Base-by-base conservation (phyloP, 2,113 vertebrate species). In the Oreocharis arfaki region DNA sequence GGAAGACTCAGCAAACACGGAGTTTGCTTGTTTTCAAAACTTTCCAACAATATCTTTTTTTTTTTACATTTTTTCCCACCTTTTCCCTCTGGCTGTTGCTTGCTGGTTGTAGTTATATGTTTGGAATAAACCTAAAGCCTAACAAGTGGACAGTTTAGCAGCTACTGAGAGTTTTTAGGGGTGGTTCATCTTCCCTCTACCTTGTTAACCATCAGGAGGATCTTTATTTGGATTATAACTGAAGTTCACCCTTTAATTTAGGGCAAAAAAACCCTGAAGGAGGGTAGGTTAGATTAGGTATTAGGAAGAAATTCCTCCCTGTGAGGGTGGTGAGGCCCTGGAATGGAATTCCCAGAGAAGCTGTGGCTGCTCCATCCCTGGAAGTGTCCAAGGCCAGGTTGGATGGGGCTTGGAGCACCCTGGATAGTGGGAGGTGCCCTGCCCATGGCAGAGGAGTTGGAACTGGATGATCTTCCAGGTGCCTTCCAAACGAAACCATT, bases 31-130 rank as follows among this genome's bases (percentile, higher is more conserved):
- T 42, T 84, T 80, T 61, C 67, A 53, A 42, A 93, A 92, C 39
- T 92, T 90, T 65, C 64, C 17, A 41, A 22, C 12, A 82, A 7
- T 12, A 22, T 28, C 1, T 41, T 57, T 71, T 81, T n/a, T 6
- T 5, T 1, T 3, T 1, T 22, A n/a, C n/a, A n/a, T 17, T 73
- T 30, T 22, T 33, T 32, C 1, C 8, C 7, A 9, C 11, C 8
- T 80, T 68, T 64, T 26, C 47, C 50, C 39, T 87, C 63, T 87
- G 80, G 23, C 15, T 82, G 17, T 75, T 91, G 5, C 39, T 77
- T 20, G 41, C 30, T 76, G 37, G 39, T 74, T 18, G 17, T 5
- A 50, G 28, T 49, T 27, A 10, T 3, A 9, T 13, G 16, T 42
- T 44, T 22, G 10, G 33, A 81, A 80, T 42, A 35, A 61, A 18